Evolutionary conservation across 1,140 invertebrate genomes (phyloP).

Genomic region (Chlorops oryzae): DNA sequence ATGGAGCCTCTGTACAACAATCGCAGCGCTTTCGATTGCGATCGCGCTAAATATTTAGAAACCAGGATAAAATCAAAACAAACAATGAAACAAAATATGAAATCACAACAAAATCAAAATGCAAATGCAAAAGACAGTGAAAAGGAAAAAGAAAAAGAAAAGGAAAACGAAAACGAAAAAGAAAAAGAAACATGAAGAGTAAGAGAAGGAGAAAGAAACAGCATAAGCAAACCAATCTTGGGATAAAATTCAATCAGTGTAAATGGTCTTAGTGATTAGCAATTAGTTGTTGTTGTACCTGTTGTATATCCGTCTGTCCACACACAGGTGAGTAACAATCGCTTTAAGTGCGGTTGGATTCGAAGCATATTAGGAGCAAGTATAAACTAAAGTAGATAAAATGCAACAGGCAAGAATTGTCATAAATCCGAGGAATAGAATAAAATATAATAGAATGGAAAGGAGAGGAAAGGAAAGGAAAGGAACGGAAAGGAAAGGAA

Average conservation of each 20-base stretch:
- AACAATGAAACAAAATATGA: neutral
- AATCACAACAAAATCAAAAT: neutral
- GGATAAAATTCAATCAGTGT: too few species aligned
- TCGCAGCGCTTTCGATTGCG: neutral
- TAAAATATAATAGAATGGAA: neutral
- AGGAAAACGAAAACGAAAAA: conserved; percentile 2
- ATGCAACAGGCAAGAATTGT: neutral
- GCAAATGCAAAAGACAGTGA: neutral
- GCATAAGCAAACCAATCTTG: conserved; percentile 23
- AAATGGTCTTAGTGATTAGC: too few species aligned
- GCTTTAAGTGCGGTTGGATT: too few species aligned
- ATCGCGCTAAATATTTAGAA: neutral
- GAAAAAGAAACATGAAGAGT: conserved; percentile 10
- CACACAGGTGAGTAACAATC: conserved; percentile 1
- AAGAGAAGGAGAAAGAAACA: neutral
- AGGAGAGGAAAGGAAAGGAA: neutral
- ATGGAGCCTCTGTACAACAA: conserved; percentile 11
- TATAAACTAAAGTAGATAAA: too few species aligned
- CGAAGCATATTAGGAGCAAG: too few species aligned
- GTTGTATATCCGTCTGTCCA: conserved; percentile 43
- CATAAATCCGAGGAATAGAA: neutral
- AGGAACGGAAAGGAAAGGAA: neutral
- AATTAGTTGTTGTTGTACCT: conserved; percentile 48
- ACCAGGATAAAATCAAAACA: conserved; percentile 1
- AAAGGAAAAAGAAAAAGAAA: conserved; percentile 9